Evolutionary conservation across 2,113 vertebrate species (phyloP).

Genomic region (Elaphurus davidianus): DNA sequence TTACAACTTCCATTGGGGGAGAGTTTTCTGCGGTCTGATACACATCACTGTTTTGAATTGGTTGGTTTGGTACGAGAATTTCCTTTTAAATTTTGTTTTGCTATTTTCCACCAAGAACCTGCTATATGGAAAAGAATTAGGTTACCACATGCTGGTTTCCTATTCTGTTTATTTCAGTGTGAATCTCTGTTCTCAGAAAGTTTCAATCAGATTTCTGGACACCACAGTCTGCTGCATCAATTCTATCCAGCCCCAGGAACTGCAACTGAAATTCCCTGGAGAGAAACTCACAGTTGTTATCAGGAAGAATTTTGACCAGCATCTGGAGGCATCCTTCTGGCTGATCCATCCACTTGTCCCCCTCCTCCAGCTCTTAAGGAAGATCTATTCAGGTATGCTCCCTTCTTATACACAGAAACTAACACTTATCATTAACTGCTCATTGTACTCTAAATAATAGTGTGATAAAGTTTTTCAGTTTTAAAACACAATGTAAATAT

Average conservation of each 20-base stretch:
- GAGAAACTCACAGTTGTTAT: conserved; percentile 66
- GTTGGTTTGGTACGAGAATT: conserved; percentile 55
- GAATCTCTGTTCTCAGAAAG: conserved; percentile 57
- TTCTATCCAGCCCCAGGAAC: conserved; percentile 77
- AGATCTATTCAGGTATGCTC: not conserved
- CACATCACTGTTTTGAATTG: conserved; percentile 73
- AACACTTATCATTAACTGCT: not conserved
- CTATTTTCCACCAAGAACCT: conserved; percentile 71
- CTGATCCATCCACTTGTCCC: not conserved
- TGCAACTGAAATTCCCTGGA: conserved; percentile 69
- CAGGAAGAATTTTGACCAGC: not conserved
- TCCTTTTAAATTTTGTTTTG: conserved; percentile 70
- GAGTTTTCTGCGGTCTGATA: conserved; percentile 74
- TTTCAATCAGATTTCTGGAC: conserved; percentile 81
- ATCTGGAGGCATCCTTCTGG: not conserved
- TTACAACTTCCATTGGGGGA: conserved; percentile 72
- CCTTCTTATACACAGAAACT: not conserved
- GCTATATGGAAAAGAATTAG: conserved; percentile 69
- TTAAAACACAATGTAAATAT: not conserved
- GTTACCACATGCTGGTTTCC: conserved; percentile 60
- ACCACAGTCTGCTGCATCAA: conserved; percentile 78
- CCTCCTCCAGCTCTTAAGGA: not conserved
- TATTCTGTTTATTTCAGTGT: conserved; percentile 53
- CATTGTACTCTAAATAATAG: not conserved
- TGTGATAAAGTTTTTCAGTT: not conserved